Percentiles rank a stretch among this genome's conserved stretches.
Evolutionary conservation across 2,888 invertebrate genomes (phyloP).

Genomic region (Strigamia maritima): DNA sequence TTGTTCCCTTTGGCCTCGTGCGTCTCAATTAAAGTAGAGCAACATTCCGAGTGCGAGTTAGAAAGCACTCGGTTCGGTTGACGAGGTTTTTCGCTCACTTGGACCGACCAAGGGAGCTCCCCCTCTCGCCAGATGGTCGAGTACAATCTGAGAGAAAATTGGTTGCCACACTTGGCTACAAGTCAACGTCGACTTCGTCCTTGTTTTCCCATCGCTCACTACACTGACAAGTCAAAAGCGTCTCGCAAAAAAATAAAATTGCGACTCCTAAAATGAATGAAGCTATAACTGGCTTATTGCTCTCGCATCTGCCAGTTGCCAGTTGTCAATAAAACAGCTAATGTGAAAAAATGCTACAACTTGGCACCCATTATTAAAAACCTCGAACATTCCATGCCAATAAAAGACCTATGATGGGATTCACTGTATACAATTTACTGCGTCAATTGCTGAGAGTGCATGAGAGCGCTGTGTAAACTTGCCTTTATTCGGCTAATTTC

Average conservation of each 20-base stretch:
- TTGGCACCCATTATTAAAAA: too few relatives aligned
- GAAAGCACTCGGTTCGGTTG: neutral
- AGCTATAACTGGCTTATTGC: neutral
- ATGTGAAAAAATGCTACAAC: neutral
- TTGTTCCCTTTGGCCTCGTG: conserved; percentile 25
- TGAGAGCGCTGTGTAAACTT: too few relatives aligned
- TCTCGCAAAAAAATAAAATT: neutral
- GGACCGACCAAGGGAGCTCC: neutral
- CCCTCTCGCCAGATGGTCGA: neutral
- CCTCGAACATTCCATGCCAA: too few relatives aligned
- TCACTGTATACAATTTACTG: too few relatives aligned
- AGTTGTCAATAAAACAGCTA: neutral
- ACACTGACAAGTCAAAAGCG: neutral
- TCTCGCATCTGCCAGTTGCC: neutral
- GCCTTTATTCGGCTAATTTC: too few relatives aligned
- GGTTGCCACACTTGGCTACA: conserved; percentile 4
- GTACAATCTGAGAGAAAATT: neutral
- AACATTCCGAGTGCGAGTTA: neutral
- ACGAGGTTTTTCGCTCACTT: conserved; percentile 4
- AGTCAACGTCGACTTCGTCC: conserved; percentile 4
- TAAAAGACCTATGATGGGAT: too few relatives aligned
- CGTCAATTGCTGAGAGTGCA: too few relatives aligned
- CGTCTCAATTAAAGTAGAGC: conserved; percentile 24
- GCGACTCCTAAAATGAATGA: neutral
- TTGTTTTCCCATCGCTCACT: neutral